Evolutionary conservation across 2,888 invertebrate species (phyloP).

Genomic region (Colletes collaris): DNA sequence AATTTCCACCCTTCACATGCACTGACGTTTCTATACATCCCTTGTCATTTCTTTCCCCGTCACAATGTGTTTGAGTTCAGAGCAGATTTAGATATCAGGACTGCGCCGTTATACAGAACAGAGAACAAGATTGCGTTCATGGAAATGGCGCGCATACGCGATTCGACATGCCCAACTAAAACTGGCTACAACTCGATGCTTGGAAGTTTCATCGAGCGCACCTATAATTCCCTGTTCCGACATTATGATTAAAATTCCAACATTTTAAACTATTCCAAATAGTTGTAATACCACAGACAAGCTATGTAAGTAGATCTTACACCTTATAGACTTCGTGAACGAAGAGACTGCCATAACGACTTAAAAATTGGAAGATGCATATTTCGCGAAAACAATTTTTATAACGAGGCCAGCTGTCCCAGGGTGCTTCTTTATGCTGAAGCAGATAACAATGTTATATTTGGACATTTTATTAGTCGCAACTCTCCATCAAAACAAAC

Average conservation of each 20-base stretch:
- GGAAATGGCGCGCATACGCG: constrained; percentile 8
- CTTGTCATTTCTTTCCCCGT: constrained; percentile 8
- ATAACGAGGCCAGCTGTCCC: too few relatives aligned
- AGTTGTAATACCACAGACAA: not conserved
- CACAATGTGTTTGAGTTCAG: not conserved
- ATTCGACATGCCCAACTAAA: constrained; percentile 9
- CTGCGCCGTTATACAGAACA: constrained; percentile 16
- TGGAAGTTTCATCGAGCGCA: constrained; percentile 1
- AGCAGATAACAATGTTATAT: too few relatives aligned
- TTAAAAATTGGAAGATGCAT: too few relatives aligned
- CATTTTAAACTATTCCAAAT: not conserved
- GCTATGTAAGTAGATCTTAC: too few relatives aligned
- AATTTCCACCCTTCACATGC: not conserved
- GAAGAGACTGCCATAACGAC: too few relatives aligned
- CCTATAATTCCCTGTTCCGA: constrained; percentile 5
- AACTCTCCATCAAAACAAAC: too few relatives aligned
- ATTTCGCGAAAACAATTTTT: too few relatives aligned
- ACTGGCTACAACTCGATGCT: not conserved
- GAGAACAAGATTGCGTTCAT: constrained; percentile 3
- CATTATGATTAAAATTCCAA: constrained; percentile 15
- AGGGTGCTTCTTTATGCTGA: too few relatives aligned
- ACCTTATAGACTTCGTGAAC: too few relatives aligned
- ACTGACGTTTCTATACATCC: not conserved
- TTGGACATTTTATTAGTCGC: too few relatives aligned
- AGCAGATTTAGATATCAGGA: constrained; percentile 19